phyloP scores from a whole-genome alignment of 2,797 vertebrate genomes.

The Phataginus tetradactyla region DNA sequence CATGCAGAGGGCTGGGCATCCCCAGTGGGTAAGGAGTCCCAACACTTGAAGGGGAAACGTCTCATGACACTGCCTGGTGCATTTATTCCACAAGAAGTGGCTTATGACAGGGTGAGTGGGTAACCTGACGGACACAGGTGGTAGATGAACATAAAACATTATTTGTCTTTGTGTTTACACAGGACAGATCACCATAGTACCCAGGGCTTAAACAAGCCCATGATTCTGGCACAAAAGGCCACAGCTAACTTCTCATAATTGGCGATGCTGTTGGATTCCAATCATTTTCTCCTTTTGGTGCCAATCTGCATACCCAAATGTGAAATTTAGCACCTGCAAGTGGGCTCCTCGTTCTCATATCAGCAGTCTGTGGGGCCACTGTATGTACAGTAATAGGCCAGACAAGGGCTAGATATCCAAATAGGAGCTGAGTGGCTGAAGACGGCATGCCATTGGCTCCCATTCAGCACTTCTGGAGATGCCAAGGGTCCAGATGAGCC shows the following conservation, averaged over 20 bases:
- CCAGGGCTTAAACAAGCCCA: slow-evolving; percentile 39
- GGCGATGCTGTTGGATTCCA: not conserved
- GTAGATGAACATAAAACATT: not conserved
- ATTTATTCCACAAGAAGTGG: not conserved
- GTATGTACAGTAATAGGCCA: not conserved
- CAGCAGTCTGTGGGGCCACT: not conserved
- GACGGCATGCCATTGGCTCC: not conserved
- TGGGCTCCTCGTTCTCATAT: not conserved
- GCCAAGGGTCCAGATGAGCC: not conserved
- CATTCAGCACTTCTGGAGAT: not conserved
- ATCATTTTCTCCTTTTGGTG: not conserved
- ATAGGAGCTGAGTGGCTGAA: not conserved
- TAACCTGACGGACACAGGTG: slow-evolving; percentile 51
- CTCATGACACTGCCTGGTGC: slow-evolving; percentile 35
- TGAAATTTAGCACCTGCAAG: slow-evolving; percentile 4
- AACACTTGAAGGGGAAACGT: not conserved
- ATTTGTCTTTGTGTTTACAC: slow-evolving; percentile 62
- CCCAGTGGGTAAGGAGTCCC: not conserved
- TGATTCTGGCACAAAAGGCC: slow-evolving; percentile 63
- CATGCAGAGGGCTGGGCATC: slow-evolving; percentile 11
- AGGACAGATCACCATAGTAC: not conserved
- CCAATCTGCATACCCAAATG: slow-evolving; percentile 27
- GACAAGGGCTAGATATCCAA: not conserved
- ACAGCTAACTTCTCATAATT: slow-evolving; percentile 48
- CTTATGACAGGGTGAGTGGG: not conserved